These are phyloP conservation scores for Trachops cirrhosus DNA, from an alignment of 2,797 vertebrate genomes.

Conservation along the genomic window DNA sequence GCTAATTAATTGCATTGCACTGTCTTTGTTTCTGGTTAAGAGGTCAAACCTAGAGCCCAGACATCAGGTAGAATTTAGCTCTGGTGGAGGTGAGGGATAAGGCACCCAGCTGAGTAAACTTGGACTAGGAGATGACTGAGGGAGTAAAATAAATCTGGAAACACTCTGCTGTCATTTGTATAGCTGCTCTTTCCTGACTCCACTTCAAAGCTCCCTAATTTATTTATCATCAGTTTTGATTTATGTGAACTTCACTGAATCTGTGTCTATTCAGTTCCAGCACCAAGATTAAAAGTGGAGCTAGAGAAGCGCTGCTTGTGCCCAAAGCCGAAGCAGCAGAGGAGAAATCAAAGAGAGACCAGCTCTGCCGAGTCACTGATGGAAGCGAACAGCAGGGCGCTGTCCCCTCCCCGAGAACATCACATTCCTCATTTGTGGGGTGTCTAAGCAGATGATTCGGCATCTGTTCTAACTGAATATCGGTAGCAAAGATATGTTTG, in stretches of 20 bases:
- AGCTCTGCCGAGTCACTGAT: not conserved
- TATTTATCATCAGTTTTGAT: conserved; percentile 36
- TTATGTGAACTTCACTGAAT: not conserved
- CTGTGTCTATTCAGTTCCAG: not conserved
- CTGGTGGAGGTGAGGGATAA: not conserved
- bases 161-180: conserved; percentile 30
- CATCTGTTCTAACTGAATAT: not conserved
- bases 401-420: not conserved
- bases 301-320: not conserved
- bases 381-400: not conserved
- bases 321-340: not conserved
- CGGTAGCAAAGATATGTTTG: conserved; percentile 32
- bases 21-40: conserved; percentile 2
- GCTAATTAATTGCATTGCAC: not conserved
- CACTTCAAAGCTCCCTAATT: not conserved
- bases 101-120: not conserved
- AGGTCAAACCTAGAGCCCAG: not conserved
- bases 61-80: not conserved
- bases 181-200: conserved; percentile 14
- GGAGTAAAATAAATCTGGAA: conserved; percentile 15
- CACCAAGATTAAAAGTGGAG: conserved; percentile 17
- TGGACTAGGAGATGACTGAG: not conserved
- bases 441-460: not conserved
- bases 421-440: not conserved
- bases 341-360: not conserved